Evolutionary conservation across 1,140 invertebrate genomes (phyloP), one percentile per base, ranked within the genome.

Genomic region (Meloidogyne floridensis): DNA sequence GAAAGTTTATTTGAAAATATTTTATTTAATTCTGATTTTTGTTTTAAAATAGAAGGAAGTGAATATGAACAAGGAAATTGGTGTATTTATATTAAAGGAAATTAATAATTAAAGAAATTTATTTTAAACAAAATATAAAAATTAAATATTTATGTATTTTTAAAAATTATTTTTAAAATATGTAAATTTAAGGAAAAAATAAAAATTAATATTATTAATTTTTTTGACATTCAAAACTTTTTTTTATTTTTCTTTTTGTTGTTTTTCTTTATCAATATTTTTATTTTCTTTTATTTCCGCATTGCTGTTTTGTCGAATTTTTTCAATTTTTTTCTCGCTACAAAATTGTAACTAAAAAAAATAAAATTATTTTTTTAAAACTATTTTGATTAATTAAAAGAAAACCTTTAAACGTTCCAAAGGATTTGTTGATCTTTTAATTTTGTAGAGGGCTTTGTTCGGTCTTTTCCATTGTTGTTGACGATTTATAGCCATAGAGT

Each of bases 31-130:
- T 3, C n/a, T 43, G 2, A 51, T 71, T 18, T 54, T 3, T 1
- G 15, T 65, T n/a, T 32, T 79, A 7, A 51, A 72, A 70, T 51
- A 18, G 54, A 69, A 71, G 3, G 13, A 42, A 47, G 65, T 47
- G 77, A 79, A 70, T 79, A 79, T 71, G 56, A 79, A 70, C 32
- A 53, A 15, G 77, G 77, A 69, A 79, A 79, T 79, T 79, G 77
- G 77, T 79, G 77, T 43, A 69, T 69, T 15, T 56, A 42, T 56
- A n/a, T 76, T 42, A 42, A 20, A 42, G 42, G 18, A 32, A 3
- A 18, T 54, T 56, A 47, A 32, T 43, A 54, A 4, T 20, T 53
- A 20, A 53, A 76, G n/a, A n/a, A 54, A 43, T 11, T 75, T 75
- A n/a, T 65, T 65, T n/a, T 13, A 13, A 56, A 56, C 3, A 13